phyloP scores from a whole-genome alignment of 2,888 invertebrate species.

The Heliconius charithonia region DNA sequence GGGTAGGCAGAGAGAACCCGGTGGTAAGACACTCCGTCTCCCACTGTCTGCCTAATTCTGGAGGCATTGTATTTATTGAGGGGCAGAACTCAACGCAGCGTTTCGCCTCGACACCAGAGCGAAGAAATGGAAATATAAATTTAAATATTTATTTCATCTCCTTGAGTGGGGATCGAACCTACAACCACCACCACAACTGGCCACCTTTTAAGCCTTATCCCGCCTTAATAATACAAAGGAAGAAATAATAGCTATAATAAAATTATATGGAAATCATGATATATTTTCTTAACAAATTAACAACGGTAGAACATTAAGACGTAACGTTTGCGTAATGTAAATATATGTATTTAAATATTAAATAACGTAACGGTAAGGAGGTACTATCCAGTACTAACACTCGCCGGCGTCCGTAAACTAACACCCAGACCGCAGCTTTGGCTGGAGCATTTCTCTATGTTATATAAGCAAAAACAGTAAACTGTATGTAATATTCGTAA shows the following conservation, averaged over 20 bases:
- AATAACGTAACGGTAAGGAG: conserved; percentile 26
- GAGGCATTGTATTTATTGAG: no score
- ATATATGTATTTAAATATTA: conserved; percentile 35
- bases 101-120: no score
- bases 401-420: conserved; percentile 38
- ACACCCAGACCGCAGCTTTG: conserved; percentile 48
- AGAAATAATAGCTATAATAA: neutral
- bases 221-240: neutral
- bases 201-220: no score
- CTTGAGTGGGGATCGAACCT: no score
- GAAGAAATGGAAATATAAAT: no score
- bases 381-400: conserved; percentile 10
- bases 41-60: no score
- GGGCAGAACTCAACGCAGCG: no score
- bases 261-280: neutral
- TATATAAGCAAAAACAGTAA: conserved; percentile 38
- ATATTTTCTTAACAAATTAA: neutral
- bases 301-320: neutral
- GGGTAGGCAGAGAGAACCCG: no score
- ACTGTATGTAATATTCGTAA: neutral
- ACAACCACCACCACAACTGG: no score
- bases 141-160: no score
- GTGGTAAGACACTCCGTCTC: no score
- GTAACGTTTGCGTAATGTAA: conserved; percentile 20
- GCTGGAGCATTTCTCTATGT: conserved; percentile 54